Conservation (phyloP, 1,140 invertebrate species). For the Prorops nasuta region DNA sequence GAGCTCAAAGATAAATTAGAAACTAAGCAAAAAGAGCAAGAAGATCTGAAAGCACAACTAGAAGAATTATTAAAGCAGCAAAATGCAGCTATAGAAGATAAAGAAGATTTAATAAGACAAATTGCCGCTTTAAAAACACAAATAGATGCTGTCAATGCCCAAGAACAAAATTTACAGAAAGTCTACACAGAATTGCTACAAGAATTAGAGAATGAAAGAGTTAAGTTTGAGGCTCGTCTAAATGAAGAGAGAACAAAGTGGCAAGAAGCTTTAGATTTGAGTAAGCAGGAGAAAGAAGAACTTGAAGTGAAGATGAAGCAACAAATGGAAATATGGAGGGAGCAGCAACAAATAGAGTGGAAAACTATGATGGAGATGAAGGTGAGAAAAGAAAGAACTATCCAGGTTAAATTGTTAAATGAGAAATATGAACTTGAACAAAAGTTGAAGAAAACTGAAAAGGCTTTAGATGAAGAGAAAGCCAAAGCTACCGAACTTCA, state of each 20-base stretch:
- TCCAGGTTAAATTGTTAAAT: constrained; percentile 51
- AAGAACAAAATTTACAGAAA: constrained; percentile 52
- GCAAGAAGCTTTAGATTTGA: constrained; percentile 52
- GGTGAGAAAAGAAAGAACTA: constrained; percentile 54
- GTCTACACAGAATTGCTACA: constrained; percentile 53
- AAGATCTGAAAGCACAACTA: constrained; percentile 51
- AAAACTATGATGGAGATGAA: constrained; percentile 43
- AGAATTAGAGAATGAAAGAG: constrained; percentile 53
- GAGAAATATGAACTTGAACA: constrained; percentile 42
- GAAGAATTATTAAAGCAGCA: constrained; percentile 49
- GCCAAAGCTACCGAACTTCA: constrained; percentile 29
- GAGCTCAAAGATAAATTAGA: constrained; percentile 51
- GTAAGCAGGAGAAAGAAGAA: constrained; percentile 50
- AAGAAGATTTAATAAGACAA: constrained; percentile 43
- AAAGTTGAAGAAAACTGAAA: constrained; percentile 53
- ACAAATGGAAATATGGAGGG: constrained; percentile 54
- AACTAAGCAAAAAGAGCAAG: constrained; percentile 55
- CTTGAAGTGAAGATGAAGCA: constrained; percentile 51
- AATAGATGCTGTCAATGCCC: constrained; percentile 52
- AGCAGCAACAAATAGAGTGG: constrained; percentile 42
- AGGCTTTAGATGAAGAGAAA: constrained; percentile 52
- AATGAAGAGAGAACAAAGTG: constrained; percentile 55
- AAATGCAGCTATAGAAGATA: constrained; percentile 44
- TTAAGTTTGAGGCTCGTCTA: constrained; percentile 55
- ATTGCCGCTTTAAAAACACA: constrained; percentile 49